A percentile compares a stretch with the other conserved stretches of the same genome.
These are phyloP conservation scores for Pungitius pungitius DNA, from an alignment of 2,113 vertebrate genomes.

Conservation along the genomic window DNA sequence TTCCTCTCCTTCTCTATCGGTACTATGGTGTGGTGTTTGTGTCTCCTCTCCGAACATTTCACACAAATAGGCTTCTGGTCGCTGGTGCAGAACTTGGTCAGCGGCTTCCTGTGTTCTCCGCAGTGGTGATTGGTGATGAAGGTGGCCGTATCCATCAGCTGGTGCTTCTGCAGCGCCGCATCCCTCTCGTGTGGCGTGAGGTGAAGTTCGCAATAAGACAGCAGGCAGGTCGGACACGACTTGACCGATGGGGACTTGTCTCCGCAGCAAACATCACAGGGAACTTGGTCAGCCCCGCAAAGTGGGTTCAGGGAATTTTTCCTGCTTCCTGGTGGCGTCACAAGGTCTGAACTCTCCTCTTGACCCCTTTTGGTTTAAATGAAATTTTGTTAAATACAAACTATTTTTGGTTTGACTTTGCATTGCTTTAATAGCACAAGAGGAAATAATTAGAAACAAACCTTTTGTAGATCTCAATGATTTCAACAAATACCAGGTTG, in stretches of 20 bases:
- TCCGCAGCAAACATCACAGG: slow-evolving; percentile 82
- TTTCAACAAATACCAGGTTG: slow-evolving; percentile 35
- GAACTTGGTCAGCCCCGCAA: slow-evolving; percentile 70
- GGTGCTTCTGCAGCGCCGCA: slow-evolving; percentile 83
- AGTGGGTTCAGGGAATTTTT: neutral
- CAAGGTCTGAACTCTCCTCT: neutral
- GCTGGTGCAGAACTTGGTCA: slow-evolving; percentile 87
- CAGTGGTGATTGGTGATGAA: slow-evolving; percentile 81
- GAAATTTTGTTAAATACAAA: neutral
- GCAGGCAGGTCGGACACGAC: slow-evolving; percentile 63
- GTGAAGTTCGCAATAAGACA: slow-evolving; percentile 79
- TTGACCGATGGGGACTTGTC: slow-evolving; percentile 21
- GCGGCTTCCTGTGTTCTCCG: slow-evolving; percentile 82
- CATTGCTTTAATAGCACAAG: neutral
- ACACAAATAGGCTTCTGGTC: slow-evolving; percentile 87
- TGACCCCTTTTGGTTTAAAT: slow-evolving; percentile 4
- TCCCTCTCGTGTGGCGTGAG: slow-evolving; percentile 84
- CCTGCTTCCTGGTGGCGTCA: rapidly evolving
- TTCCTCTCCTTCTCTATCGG: slow-evolving; percentile 84
- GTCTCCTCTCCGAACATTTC: slow-evolving; percentile 85
- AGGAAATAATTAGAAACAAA: neutral
- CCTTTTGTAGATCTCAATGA: slow-evolving; percentile 27
- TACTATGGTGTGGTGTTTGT: slow-evolving; percentile 83
- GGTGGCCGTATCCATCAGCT: slow-evolving; percentile 83
- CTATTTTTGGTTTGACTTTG: neutral